Percentiles rank a stretch among this genome's conserved stretches.
These are phyloP conservation scores for Nebria salina DNA, from an alignment of 2,888 invertebrate species.

Conservation along the genomic window DNA sequence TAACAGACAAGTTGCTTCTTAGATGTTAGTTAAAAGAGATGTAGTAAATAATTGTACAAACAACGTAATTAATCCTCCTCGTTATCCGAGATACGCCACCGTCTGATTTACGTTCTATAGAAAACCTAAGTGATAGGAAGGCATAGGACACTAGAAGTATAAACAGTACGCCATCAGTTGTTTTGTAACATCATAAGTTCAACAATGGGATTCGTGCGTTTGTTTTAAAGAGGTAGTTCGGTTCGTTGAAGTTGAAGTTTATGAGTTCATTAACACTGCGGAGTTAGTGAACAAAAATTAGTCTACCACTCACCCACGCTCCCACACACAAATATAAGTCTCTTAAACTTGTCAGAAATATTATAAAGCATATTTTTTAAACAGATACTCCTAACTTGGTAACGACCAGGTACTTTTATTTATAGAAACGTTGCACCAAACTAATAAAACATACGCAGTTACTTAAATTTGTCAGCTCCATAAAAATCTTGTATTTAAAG, in stretches of 20 bases:
- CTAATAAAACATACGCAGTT: too few relatives aligned
- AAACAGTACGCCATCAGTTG: background rate
- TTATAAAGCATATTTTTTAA: too few relatives aligned
- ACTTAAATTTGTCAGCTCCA: too few relatives aligned
- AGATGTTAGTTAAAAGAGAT: background rate
- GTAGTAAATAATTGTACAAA: background rate
- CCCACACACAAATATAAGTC: background rate
- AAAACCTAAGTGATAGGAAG: background rate
- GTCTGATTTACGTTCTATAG: constrained; percentile 9
- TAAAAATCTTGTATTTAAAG: too few relatives aligned
- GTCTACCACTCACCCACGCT: background rate
- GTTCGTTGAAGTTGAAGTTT: constrained; percentile 13
- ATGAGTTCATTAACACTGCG: constrained; percentile 3
- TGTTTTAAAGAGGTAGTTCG: constrained; percentile 4
- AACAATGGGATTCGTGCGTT: constrained; percentile 12
- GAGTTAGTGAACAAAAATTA: background rate
- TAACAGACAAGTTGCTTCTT: background rate
- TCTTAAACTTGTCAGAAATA: too few relatives aligned
- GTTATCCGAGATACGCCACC: background rate
- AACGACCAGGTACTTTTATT: too few relatives aligned
- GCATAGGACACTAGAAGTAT: background rate
- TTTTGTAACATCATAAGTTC: background rate
- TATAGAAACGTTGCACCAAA: too few relatives aligned
- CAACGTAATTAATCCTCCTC: background rate
- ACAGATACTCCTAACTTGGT: too few relatives aligned